Evolutionary conservation across 2,888 invertebrate genomes (phyloP).

Genomic region (Drosophila mimica): DNA sequence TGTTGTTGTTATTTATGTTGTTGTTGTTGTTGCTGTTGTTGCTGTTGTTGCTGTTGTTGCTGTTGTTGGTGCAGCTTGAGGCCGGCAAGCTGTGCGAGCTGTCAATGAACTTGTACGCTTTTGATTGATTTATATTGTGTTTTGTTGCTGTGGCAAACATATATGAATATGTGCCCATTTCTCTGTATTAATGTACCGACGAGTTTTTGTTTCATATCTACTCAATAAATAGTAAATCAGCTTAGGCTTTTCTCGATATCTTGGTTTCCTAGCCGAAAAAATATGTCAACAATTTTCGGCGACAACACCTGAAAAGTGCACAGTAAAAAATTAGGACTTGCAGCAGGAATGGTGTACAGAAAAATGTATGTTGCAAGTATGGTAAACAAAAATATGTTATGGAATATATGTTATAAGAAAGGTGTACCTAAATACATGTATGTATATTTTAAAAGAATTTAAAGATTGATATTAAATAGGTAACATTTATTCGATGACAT

Average conservation of each 20-base stretch:
- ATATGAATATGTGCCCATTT: slow-evolving; percentile 24
- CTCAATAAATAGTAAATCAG: slow-evolving; percentile 71
- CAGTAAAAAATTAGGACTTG: neutral
- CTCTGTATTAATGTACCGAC: slow-evolving; percentile 15
- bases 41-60: slow-evolving; percentile 11
- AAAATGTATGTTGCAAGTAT: neutral
- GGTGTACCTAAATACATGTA: neutral
- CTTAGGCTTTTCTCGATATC: slow-evolving; percentile 62
- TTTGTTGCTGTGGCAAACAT: slow-evolving; percentile 44
- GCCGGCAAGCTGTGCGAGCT: slow-evolving; percentile 82
- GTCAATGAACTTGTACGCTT: slow-evolving; percentile 83
- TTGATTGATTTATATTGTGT: slow-evolving; percentile 84
- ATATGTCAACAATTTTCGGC: slow-evolving; percentile 10
- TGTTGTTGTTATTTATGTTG: slow-evolving; percentile 33
- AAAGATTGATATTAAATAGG: neutral
- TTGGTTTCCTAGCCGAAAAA: slow-evolving; percentile 37
- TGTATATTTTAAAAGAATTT: neutral
- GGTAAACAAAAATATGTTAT: neutral
- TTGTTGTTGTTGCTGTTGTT: slow-evolving; percentile 6
- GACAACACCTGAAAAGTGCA: slow-evolving; percentile 52
- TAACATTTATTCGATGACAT: neutral
- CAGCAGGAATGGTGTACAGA: neutral
- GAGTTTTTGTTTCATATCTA: slow-evolving; percentile 3
- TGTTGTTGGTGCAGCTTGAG: slow-evolving; percentile 44
- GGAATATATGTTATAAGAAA: neutral